These are phyloP conservation scores for Melanchra persicariae DNA, from an alignment of 2,888 invertebrate species.

Conservation along the genomic window DNA sequence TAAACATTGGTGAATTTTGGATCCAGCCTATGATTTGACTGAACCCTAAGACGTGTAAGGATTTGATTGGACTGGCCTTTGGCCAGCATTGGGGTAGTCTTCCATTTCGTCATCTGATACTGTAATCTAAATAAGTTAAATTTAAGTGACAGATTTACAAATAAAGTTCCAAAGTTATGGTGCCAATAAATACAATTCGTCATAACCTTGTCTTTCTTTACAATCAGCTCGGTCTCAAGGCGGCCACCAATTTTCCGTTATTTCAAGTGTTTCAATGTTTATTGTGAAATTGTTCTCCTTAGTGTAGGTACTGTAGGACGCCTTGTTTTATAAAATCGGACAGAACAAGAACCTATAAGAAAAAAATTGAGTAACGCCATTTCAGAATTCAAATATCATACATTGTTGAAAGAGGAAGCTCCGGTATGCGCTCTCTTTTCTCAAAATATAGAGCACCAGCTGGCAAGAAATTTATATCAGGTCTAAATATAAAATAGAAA, in stretches of 20 bases:
- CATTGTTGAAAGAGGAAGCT: background rate
- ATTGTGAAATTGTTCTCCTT: slow-evolving; percentile 47
- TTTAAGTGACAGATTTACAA: slow-evolving; percentile 36
- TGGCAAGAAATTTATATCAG: slow-evolving; percentile 64
- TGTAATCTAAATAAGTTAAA: slow-evolving; percentile 4
- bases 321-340: background rate
- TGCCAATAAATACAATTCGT: slow-evolving; percentile 69
- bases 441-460: slow-evolving; percentile 60
- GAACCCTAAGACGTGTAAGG: background rate
- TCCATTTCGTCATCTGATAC: slow-evolving; percentile 5
- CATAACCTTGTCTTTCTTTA: slow-evolving; percentile 76
- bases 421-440: slow-evolving; percentile 22
- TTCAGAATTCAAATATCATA: slow-evolving; percentile 2
- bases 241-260: slow-evolving; percentile 73
- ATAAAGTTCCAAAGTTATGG: slow-evolving; percentile 49
- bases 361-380: background rate
- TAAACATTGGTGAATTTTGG: too few species aligned
- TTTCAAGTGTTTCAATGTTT: slow-evolving; percentile 71
- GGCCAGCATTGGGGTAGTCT: background rate
- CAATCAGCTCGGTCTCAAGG: slow-evolving; percentile 70
- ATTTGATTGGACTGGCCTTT: background rate
- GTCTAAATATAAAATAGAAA: slow-evolving; percentile 76
- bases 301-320: background rate
- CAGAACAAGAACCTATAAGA: background rate
- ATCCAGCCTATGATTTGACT: background rate